Conservation (phyloP, 2,888 invertebrate genomes). For the Neoaliturus tenellus region DNA sequence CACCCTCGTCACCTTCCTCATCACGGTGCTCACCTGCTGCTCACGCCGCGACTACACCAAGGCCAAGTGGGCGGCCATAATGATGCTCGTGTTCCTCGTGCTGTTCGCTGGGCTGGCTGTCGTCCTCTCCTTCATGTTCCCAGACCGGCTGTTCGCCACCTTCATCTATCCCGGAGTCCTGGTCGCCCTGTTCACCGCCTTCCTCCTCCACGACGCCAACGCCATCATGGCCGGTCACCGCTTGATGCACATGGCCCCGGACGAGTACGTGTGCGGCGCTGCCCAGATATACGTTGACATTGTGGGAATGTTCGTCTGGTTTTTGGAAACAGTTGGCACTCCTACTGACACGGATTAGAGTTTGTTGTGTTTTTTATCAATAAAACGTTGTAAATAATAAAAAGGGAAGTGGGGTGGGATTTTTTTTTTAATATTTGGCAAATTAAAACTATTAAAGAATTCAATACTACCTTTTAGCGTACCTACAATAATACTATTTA, state of each 20-base stretch:
- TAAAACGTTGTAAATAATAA: too few species aligned
- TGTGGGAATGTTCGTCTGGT: not conserved
- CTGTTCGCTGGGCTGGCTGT: not conserved
- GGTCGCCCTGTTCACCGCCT: not conserved
- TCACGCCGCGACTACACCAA: not conserved
- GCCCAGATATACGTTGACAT: constrained; percentile 2
- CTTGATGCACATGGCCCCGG: not conserved
- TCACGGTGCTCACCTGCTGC: not conserved
- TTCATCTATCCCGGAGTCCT: not conserved
- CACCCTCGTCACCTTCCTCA: constrained; percentile 4
- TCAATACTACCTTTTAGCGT: too few species aligned
- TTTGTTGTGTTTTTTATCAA: too few species aligned
- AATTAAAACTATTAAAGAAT: too few species aligned
- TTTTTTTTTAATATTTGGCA: too few species aligned
- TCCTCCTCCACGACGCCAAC: not conserved
- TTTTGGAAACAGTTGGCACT: not conserved
- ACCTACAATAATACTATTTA: too few species aligned
- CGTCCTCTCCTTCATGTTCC: not conserved
- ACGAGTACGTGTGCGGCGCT: not conserved
- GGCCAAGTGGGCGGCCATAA: not conserved
- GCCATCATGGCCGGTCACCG: not conserved
- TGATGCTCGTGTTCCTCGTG: not conserved
- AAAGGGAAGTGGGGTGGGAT: too few species aligned
- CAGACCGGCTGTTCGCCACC: not conserved
- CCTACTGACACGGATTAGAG: constrained; percentile 2